Percentiles rank a stretch among this genome's conserved stretches.
Conservation (phyloP, 2,797 vertebrate species). For the Anisognathus igniventris region DNA sequence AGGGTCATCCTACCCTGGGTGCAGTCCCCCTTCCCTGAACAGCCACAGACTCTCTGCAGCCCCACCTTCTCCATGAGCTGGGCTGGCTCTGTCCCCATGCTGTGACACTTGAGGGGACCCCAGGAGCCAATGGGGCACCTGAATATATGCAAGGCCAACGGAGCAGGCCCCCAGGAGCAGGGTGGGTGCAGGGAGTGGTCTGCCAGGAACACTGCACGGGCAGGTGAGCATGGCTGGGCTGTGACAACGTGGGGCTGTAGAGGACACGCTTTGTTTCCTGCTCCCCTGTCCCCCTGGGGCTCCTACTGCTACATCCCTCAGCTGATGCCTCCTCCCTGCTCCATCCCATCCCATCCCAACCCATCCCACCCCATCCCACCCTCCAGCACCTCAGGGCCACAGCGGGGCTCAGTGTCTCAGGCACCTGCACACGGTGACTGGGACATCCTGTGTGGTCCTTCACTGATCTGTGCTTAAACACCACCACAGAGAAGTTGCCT, state of each 20-base stretch:
- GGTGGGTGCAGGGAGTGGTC: not conserved
- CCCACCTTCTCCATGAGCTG: not conserved
- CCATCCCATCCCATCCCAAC: not conserved
- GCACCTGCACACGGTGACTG: not conserved
- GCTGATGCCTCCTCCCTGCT: not conserved
- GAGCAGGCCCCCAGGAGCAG: not conserved
- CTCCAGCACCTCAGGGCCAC: accelerated
- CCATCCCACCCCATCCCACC: not conserved
- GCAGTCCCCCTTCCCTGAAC: accelerated
- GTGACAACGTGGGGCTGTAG: not conserved
- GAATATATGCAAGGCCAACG: accelerated
- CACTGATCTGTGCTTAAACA: not conserved
- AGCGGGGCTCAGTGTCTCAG: not conserved
- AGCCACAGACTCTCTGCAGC: accelerated
- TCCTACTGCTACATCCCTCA: not conserved
- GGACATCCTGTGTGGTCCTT: not conserved
- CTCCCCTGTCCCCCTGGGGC: accelerated
- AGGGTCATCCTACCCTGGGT: accelerated
- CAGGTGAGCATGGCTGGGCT: not conserved
- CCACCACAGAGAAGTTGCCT: not conserved
- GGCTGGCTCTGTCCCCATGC: not conserved
- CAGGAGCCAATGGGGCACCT: not conserved
- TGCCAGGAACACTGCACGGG: accelerated
- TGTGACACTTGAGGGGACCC: not conserved
- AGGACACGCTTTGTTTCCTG: not conserved